These are phyloP conservation scores for Diarsia rubi DNA, from an alignment of 2,888 invertebrate genomes.

Conservation along the genomic window DNA sequence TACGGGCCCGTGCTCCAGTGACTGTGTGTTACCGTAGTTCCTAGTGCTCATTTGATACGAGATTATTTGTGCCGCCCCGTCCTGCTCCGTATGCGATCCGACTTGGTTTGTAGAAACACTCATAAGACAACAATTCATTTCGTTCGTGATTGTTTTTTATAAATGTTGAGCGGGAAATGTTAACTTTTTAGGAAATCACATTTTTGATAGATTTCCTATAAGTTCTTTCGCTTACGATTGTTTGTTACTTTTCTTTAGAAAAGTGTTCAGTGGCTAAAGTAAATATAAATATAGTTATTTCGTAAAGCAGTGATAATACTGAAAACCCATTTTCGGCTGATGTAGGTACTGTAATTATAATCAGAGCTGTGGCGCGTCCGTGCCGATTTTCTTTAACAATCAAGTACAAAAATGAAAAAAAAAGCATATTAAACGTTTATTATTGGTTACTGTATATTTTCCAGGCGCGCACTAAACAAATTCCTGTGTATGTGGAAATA, in stretches of 20 bases:
- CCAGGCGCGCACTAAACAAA: neutral
- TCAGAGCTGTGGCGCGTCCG: neutral
- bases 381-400: neutral
- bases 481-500: neutral
- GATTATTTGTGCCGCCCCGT: conserved; percentile 63
- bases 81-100: conserved; percentile 67
- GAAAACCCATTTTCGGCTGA: conserved; percentile 10
- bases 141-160: conserved; percentile 8
- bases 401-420: no score
- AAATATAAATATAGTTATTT: neutral
- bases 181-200: conserved; percentile 4
- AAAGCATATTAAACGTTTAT: neutral
- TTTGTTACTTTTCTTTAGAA: neutral
- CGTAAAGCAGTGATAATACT: conserved; percentile 10
- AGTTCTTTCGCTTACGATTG: neutral
- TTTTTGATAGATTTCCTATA: neutral
- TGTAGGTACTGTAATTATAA: neutral
- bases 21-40: conserved; percentile 54
- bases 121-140: conserved; percentile 42
- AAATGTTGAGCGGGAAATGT: neutral
- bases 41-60: conserved; percentile 64
- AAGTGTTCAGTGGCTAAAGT: neutral
- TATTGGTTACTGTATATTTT: neutral
- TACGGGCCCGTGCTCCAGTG: conserved; percentile 72
- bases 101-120: conserved; percentile 73